Conservation (phyloP, 2,113 vertebrate species). For the Thymallus thymallus region DNA sequence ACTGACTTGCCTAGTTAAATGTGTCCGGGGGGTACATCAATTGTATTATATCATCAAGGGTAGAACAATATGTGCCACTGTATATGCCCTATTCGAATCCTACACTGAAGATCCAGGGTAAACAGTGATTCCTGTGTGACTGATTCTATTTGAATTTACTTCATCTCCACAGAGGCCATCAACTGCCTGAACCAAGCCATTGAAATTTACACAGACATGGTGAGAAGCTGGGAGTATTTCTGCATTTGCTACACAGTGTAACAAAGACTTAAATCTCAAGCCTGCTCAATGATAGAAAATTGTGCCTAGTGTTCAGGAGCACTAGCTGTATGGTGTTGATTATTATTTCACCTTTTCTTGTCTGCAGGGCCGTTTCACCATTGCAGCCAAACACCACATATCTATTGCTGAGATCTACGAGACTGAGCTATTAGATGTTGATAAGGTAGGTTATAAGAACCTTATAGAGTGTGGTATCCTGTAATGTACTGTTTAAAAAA, state of each 20-base stretch:
- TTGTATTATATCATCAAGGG: too few species aligned
- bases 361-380: conserved; percentile 79
- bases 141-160: background rate
- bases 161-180: conserved; percentile 74
- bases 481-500: background rate
- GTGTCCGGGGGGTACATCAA: too few species aligned
- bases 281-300: background rate
- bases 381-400: conserved; percentile 82
- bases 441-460: conserved; percentile 68
- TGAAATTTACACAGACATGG: conserved; percentile 85
- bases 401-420: conserved; percentile 81
- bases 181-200: conserved; percentile 78
- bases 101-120: too few species aligned
- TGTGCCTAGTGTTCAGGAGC: background rate
- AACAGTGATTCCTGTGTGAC: background rate
- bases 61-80: too few species aligned
- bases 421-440: conserved; percentile 77
- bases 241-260: background rate
- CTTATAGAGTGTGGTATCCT: background rate
- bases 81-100: too few species aligned
- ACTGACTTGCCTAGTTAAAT: too few species aligned
- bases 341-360: background rate
- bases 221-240: conserved; percentile 47
- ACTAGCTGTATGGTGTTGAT: background rate
- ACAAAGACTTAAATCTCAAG: background rate